These are phyloP conservation scores for Rhinoderma darwinii DNA, from an alignment of 2,113 vertebrate species.

Conservation along the genomic window DNA sequence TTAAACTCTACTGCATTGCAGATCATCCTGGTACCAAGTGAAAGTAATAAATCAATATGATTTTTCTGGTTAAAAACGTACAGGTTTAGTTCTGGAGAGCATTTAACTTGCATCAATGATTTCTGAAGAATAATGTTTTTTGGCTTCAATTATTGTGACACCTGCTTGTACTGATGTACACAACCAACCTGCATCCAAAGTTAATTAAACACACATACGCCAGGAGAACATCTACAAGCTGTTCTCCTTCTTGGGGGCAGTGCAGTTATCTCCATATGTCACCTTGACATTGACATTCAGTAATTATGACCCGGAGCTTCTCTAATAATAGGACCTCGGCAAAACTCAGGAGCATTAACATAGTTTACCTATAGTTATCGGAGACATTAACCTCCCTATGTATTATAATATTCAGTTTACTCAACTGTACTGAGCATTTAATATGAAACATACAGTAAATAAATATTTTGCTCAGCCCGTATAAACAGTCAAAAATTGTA, in stretches of 20 bases:
- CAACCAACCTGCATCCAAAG: constrained; percentile 41
- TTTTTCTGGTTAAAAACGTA: not conserved
- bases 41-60: not conserved
- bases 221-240: not conserved
- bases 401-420: constrained; percentile 22
- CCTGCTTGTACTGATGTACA: constrained; percentile 32
- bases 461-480: not conserved
- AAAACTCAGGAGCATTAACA: constrained; percentile 10
- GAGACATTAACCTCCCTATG: not conserved
- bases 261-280: constrained; percentile 50
- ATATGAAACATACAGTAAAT: not conserved
- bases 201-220: constrained; percentile 16
- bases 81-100: constrained; percentile 6
- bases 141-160: constrained; percentile 34
- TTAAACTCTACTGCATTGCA: constrained; percentile 9
- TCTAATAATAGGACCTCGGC: constrained; percentile 36
- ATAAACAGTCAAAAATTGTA: no score
- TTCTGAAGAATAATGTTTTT: constrained; percentile 40
- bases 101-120: constrained; percentile 23
- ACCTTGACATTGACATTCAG: constrained; percentile 12
- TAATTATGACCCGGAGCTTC: constrained; percentile 45
- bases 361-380: not conserved
- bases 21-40: not conserved
- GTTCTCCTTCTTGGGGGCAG: constrained; percentile 45
- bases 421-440: not conserved